Base-by-base conservation (phyloP, 2,888 invertebrate genomes). In the Agrotis segetum region DNA sequence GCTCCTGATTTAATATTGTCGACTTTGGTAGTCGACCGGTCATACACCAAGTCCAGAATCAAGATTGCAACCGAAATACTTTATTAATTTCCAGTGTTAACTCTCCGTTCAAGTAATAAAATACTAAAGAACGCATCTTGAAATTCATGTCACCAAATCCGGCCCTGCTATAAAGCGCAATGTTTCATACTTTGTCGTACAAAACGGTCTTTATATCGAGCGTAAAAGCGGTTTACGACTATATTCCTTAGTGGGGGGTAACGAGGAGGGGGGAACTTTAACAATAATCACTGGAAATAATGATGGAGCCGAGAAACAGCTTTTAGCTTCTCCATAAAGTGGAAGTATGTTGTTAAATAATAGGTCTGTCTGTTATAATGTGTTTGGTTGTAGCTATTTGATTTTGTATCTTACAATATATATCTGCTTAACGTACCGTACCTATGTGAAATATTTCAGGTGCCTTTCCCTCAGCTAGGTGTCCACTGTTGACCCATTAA, bases 201-300 rank as follows among this genome's bases (percentile, higher is more conserved):
- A 83, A 80, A 87, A 81, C 60, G 72, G 71, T 73, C 74, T 85
- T 84, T 84, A 84, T 82, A 82, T 85, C 66, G 80, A 83, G 78
- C 87, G 74, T 88, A 83, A 88, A 88, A 82, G 71, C 81, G 74
- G 74, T 87, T 88, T 87, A 87, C 79, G 82, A 77, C 81, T 71
- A 70, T 69, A 61, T 83, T 74, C 59, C 66, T 56, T 34, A 46
- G 53, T 34, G 53, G 61, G 61, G 63, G 55, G 62, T 59, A 61
- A 67, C 56, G 68, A 64, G 44, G 21, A 62, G 63, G 40, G 44
- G 70, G 50, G 60, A 58, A 70, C 72, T 72, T 69, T 70, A 74
- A 76, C 83, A 79, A 83, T 79, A 81, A 83, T 83, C 83, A 74
- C 71, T 75, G 65, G 62, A 62, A 73, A 71, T 82, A 67, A 80